Base-by-base conservation (phyloP, 37 sponge, comb jelly and placozoan genomes). In the Halisarca cf. caerulea region DNA sequence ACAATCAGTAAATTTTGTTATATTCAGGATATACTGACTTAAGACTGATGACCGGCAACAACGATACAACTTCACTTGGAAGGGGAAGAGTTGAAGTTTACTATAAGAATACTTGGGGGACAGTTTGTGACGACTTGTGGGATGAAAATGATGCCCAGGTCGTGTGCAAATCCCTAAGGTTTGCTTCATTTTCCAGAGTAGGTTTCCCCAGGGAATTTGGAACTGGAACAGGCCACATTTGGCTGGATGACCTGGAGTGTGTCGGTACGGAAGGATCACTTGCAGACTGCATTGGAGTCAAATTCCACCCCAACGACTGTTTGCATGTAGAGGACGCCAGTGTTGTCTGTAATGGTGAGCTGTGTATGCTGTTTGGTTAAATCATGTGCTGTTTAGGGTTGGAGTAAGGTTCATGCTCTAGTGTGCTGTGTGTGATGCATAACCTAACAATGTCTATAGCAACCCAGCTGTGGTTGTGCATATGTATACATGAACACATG, bases 51-150 rank as follows among this genome's bases (percentile, higher is more conserved):
- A 14, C 51, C 51, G 11, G 11, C 11, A 11, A 11, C 51, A 47
- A 11, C 15, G 64, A 62, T 15, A 28, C 30, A n/a, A 62, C 25
- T 30, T 8, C 6, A 7, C 9, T 4, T 15, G 25, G 30, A 20
- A 28, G 15, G n/a, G 64, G 64, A 15, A 62, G 64, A 62, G 83
- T 94, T 51, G 89, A 94, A 84, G 83, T 94, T 28, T 83, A 72
- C 70, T 83, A 91, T 79, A 74, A 94, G 35, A 61, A 39, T 11
- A 77, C 82, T 28, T 94, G 89, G 91, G 89, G 89, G 9, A 86
- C 95, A 28, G 79, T 94, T 0, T 94, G 95, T 84, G 86, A 87
- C 43, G 83, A 88, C 62, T 82, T 82, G 39, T 91, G 92, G 92
- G 81, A 72, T 38, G 7, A 58, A 0, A 41, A 14, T 0, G 89